phyloP scores from a whole-genome alignment of 2,888 invertebrate genomes.

The Sinhomidia bicolor region DNA sequence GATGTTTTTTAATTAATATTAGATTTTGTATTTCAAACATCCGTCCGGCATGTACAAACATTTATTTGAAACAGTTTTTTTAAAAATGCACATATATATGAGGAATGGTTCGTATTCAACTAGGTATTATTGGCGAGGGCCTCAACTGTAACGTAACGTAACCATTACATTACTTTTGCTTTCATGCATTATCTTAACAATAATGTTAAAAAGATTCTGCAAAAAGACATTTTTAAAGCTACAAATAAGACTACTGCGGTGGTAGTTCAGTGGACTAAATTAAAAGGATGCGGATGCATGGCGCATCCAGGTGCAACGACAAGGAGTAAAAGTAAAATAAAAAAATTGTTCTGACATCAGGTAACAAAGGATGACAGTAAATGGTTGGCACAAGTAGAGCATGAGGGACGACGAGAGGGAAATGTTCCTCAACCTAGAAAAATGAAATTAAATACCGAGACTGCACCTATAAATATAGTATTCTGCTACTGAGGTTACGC shows the following conservation, averaged over 20 bases:
- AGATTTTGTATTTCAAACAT: background rate
- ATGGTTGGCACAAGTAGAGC: background rate
- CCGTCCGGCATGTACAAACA: background rate
- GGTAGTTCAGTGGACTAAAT: background rate
- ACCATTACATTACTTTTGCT: background rate
- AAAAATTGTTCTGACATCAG: background rate
- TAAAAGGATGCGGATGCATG: background rate
- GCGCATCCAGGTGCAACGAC: constrained; percentile 38
- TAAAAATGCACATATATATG: background rate
- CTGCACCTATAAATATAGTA: too few relatives aligned
- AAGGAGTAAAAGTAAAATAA: background rate
- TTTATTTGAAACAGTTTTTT: background rate
- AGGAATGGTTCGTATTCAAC: too few relatives aligned
- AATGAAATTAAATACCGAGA: background rate
- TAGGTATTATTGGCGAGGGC: constrained; percentile 4
- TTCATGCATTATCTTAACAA: background rate
- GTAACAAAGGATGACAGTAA: background rate
- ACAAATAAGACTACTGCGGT: background rate
- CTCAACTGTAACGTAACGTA: background rate
- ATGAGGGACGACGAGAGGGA: constrained; percentile 6
- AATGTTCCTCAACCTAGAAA: constrained; percentile 30
- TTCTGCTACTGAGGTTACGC: background rate
- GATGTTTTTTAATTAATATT: background rate
- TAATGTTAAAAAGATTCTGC: background rate
- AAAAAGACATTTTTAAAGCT: background rate